Conservation (phyloP, 2,113 vertebrate genomes). For the Leucopsar rothschildi region DNA sequence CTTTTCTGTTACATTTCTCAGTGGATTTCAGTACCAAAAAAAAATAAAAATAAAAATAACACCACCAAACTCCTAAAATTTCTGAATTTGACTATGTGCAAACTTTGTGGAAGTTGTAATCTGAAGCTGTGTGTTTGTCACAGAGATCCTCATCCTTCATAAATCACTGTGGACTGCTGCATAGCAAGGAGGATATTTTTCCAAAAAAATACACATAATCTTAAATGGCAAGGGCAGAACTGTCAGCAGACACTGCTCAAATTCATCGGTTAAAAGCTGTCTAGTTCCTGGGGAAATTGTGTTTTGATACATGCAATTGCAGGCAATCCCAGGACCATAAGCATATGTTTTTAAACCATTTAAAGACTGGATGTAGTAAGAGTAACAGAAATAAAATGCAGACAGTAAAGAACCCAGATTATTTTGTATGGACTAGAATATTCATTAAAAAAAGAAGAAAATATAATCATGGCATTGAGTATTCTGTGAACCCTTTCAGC, state of each 20-base stretch:
- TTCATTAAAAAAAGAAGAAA: background rate
- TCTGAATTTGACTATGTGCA: rapidly evolving
- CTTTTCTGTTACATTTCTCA: background rate
- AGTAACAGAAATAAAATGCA: background rate
- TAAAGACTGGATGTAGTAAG: background rate
- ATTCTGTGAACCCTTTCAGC: background rate
- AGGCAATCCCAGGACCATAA: background rate
- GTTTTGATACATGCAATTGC: background rate
- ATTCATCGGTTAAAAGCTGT: background rate
- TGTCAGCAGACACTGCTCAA: background rate
- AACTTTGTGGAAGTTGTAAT: background rate
- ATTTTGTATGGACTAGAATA: background rate
- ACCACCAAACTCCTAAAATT: rapidly evolving
- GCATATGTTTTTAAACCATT: background rate
- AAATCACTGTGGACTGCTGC: background rate
- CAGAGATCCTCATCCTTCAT: background rate
- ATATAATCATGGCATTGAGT: rapidly evolving
- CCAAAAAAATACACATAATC: background rate
- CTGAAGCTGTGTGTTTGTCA: background rate
- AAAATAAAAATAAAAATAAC: rapidly evolving
- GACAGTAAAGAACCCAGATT: background rate
- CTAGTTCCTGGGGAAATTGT: background rate
- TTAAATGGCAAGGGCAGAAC: background rate
- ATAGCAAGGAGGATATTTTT: background rate
- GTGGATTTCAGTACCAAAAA: background rate